Percentiles rank a stretch among this genome's conserved stretches.
Evolutionary conservation across 2,797 vertebrate species (phyloP).

Genomic region (Syngnathus acus): DNA sequence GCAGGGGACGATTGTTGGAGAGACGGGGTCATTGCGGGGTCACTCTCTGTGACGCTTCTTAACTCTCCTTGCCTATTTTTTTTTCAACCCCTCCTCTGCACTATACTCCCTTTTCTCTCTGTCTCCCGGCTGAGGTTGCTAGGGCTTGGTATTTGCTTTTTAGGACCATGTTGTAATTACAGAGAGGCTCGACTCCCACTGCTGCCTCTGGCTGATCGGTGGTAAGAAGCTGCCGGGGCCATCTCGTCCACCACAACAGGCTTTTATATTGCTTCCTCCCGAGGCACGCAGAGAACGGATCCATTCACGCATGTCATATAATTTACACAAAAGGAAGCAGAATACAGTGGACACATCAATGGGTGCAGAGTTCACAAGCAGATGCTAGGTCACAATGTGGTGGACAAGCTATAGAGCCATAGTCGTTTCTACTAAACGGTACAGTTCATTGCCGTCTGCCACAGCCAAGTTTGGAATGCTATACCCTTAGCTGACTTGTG

Average conservation of each 20-base stretch:
- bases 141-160: constrained; percentile 82
- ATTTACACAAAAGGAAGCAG: constrained; percentile 30
- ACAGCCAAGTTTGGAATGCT: background rate
- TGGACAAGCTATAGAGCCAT: background rate
- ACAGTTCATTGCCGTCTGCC: background rate
- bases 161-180: constrained; percentile 78
- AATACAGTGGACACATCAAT: background rate
- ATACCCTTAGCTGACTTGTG: background rate
- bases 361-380: background rate
- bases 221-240: constrained; percentile 58
- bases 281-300: constrained; percentile 42
- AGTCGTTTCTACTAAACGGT: background rate
- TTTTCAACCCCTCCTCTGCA: constrained; percentile 37
- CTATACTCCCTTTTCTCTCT: constrained; percentile 43
- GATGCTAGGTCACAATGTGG: background rate
- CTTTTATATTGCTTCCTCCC: constrained; percentile 42
- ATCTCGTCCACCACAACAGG: constrained; percentile 48
- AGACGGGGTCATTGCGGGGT: constrained; percentile 74
- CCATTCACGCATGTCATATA: constrained; percentile 44
- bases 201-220: constrained; percentile 61
- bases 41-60: constrained; percentile 74
- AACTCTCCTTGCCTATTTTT: constrained; percentile 61
- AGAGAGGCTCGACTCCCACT: constrained; percentile 69
- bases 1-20: constrained; percentile 73
- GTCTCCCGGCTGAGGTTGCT: constrained; percentile 72